These are phyloP conservation scores for Clitarchus hookeri DNA, from an alignment of 2,888 invertebrate genomes.

Conservation along the genomic window DNA sequence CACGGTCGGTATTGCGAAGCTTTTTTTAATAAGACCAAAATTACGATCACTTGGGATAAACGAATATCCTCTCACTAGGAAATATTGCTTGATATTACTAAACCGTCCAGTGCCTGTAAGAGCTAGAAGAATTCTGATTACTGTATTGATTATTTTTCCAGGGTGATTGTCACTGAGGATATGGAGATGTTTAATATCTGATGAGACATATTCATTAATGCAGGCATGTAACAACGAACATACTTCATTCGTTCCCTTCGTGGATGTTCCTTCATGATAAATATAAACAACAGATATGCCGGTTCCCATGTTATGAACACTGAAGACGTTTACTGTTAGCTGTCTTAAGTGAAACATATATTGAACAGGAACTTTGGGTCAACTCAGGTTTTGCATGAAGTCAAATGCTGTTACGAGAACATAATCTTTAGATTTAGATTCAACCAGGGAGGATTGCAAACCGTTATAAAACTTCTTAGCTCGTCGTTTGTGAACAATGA, in stretches of 20 bases:
- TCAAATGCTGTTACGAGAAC: background rate
- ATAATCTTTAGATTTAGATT: background rate
- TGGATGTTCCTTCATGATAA: background rate
- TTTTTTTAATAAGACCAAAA: too few relatives aligned
- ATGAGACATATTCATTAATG: background rate
- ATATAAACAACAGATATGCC: background rate
- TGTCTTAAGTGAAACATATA: background rate
- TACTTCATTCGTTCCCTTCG: background rate
- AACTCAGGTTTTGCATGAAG: background rate
- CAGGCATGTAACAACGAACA: background rate
- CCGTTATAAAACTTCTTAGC: background rate
- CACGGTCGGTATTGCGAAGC: too few relatives aligned
- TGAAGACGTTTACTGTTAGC: background rate
- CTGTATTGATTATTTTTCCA: too few relatives aligned
- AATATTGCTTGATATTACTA: too few relatives aligned
- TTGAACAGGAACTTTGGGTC: background rate
- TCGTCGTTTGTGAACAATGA: background rate
- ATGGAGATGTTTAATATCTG: background rate
- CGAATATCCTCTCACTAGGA: too few relatives aligned
- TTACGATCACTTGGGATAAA: too few relatives aligned
- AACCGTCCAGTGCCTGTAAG: too few relatives aligned
- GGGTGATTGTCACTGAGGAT: background rate
- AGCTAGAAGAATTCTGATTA: too few relatives aligned
- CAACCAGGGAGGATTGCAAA: background rate
- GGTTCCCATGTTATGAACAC: background rate